A percentile compares a stretch with the other conserved stretches of the same genome.
phyloP scores from a whole-genome alignment of 2,888 invertebrate species.

The Ichneumoninae sp. region DNA sequence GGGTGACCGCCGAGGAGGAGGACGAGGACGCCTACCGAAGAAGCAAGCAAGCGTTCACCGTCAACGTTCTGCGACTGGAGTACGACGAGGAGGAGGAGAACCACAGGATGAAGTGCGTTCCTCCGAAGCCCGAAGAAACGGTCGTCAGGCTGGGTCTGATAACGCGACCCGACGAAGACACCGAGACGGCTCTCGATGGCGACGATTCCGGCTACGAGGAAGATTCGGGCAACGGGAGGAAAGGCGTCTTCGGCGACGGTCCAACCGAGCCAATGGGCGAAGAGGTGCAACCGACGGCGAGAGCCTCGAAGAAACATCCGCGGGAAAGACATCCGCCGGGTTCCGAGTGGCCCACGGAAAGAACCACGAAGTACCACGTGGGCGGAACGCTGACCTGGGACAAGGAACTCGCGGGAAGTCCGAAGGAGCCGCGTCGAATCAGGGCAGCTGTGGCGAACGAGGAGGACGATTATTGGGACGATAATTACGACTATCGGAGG shows the following conservation, averaged over 20 bases:
- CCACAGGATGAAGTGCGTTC: slow-evolving; percentile 51
- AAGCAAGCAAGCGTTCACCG: slow-evolving; percentile 66
- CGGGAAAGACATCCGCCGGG: slow-evolving; percentile 66
- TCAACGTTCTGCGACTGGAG: slow-evolving; percentile 69
- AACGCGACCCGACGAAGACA: slow-evolving; percentile 24
- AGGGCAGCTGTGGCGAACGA: slow-evolving; percentile 15
- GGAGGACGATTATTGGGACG: slow-evolving; percentile 43
- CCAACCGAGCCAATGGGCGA: slow-evolving; percentile 15
- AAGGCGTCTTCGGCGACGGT: slow-evolving; percentile 20
- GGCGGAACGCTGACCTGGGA: slow-evolving; percentile 75
- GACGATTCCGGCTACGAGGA: slow-evolving; percentile 1
- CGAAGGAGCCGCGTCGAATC: slow-evolving; percentile 20
- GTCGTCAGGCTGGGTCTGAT: slow-evolving; percentile 47
- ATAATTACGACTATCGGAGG: slow-evolving; percentile 34
- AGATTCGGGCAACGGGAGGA: not conserved
- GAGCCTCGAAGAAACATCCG: slow-evolving; percentile 31
- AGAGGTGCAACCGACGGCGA: not conserved
- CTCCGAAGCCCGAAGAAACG: slow-evolving; percentile 60
- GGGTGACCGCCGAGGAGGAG: slow-evolving; percentile 42
- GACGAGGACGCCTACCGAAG: slow-evolving; percentile 16
- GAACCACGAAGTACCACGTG: slow-evolving; percentile 69
- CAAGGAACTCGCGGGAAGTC: slow-evolving; percentile 63
- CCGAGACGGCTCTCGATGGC: not conserved
- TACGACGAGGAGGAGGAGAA: slow-evolving; percentile 70
- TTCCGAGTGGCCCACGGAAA: slow-evolving; percentile 75